Evolutionary conservation across 2,888 invertebrate species (phyloP), one percentile per base, ranked within the genome.

Genomic region (Octodonta nipae): DNA sequence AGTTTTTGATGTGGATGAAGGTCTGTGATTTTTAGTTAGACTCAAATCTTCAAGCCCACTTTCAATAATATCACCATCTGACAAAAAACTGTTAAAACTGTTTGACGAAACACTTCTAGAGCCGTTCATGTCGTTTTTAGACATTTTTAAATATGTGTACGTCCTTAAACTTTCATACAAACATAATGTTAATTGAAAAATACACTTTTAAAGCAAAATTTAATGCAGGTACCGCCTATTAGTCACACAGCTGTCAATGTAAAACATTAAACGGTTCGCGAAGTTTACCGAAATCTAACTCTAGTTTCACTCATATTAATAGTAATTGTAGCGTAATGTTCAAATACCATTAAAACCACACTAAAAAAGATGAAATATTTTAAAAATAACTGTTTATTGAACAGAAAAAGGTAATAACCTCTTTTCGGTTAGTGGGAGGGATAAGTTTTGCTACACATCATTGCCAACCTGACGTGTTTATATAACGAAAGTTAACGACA

Each of bases 1-100:
- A 39, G 67, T 84, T 51, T 82, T 76, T n/a, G 54, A 46, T 16
- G 60, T 54, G 3, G 59, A 57, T 1, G 57, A 53, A 12, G 59
- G 55, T 40, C 58, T 52, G 28, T 49, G 46, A 32, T 43, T 47
- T 44, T 55, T 59, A 32, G 39, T 47, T 7, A 55, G 41, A 37
- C 43, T 51, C 29, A 56, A 40, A 20, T 58, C 61, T 28, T 56
- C 59, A 14, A 57, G 40, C 20, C 60, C 60, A 46, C 60, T 61
- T 33, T 60, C 60, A 35, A 62, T 55, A 29, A 52, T 51, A 34
- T 61, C 60, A 34, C 54, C 52, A 44, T 61, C 61, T 8, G 63
- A 63, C 31, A 55, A 44, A 25, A 60, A 47, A 40, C 62, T 63
- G 39, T 62, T 63, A 41, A 62, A 61, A 46, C 62, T 62, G 33